phyloP scores from a whole-genome alignment of 2,797 vertebrate species.

The Liparis tanakae region DNA sequence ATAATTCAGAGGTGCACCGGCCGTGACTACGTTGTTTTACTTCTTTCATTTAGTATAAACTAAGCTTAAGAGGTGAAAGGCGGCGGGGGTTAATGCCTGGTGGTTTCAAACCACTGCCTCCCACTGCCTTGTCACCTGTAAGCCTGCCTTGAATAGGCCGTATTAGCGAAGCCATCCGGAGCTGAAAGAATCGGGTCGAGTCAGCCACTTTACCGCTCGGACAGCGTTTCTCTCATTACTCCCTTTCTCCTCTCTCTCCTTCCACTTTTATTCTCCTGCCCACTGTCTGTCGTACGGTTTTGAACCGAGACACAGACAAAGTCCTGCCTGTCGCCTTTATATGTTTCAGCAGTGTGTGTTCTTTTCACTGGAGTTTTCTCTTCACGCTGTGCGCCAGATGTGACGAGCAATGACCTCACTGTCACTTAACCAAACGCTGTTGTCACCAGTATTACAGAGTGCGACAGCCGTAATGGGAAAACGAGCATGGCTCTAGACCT shows the following conservation, averaged over 20 bases:
- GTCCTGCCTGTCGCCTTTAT: neutral
- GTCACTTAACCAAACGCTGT: neutral
- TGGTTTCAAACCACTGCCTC: conserved; percentile 60
- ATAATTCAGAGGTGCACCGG: too few relatives aligned
- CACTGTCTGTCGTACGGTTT: neutral
- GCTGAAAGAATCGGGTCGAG: conserved; percentile 80
- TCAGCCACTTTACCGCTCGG: conserved; percentile 79
- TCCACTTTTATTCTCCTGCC: neutral
- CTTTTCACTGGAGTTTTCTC: neutral
- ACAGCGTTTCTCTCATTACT: conserved; percentile 73
- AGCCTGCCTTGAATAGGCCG: conserved; percentile 77
- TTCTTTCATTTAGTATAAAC: neutral
- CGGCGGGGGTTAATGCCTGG: conserved; percentile 42
- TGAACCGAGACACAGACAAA: neutral
- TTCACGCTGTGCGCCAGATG: neutral
- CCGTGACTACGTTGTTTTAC: neutral
- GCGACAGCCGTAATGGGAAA: neutral
- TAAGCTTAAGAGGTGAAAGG: conserved; percentile 7
- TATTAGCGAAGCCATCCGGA: conserved; percentile 72
- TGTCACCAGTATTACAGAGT: neutral
- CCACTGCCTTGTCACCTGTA: conserved; percentile 69
- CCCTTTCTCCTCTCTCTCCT: conserved; percentile 29
- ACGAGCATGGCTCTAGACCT: neutral
- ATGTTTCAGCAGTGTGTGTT: neutral
- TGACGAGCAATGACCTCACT: neutral